Conservation (phyloP, 2,888 invertebrate genomes). For the Slavum lentiscoides region DNA sequence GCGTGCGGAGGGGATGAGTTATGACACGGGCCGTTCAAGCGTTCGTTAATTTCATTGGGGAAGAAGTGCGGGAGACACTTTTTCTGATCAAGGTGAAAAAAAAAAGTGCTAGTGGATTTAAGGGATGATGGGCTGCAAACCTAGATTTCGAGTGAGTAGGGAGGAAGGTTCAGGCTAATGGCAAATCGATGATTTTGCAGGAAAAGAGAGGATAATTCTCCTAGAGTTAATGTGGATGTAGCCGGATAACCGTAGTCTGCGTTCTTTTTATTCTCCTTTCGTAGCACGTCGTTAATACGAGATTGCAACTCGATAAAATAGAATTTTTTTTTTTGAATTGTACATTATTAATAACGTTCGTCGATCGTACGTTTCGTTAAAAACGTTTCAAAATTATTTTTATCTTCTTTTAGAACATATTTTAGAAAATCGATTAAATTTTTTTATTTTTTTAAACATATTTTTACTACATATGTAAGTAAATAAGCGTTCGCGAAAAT, state of each 20-base stretch:
- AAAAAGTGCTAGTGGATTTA: conserved; percentile 24
- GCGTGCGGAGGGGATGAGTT: conserved; percentile 18
- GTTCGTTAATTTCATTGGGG: conserved; percentile 48
- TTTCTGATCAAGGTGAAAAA: conserved; percentile 42
- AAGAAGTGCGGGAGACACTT: conserved; percentile 14
- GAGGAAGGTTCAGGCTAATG: conserved; percentile 28
- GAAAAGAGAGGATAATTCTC: conserved; percentile 19
- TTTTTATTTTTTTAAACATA: too few relatives aligned
- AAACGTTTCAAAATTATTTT: conserved; percentile 19
- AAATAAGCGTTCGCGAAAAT: too few relatives aligned
- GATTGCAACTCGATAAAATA: conserved; percentile 33
- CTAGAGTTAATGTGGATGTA: conserved; percentile 21
- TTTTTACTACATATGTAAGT: background rate
- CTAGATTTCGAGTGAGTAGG: conserved; percentile 41
- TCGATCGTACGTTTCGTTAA: conserved; percentile 14
- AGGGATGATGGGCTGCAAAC: conserved; percentile 17
- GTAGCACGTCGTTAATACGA: conserved; percentile 40
- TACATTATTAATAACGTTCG: conserved; percentile 35
- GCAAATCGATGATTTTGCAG: conserved; percentile 46
- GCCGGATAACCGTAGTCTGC: conserved; percentile 22
- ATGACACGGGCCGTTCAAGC: conserved; percentile 38
- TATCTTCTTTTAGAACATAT: background rate
- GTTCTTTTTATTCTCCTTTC: background rate
- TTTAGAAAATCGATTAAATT: background rate
- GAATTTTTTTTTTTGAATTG: conserved; percentile 12